A percentile compares a stretch with the other conserved stretches of the same genome.
phyloP scores from a whole-genome alignment of 2,113 vertebrate genomes.

The Chloropsis hardwickii region DNA sequence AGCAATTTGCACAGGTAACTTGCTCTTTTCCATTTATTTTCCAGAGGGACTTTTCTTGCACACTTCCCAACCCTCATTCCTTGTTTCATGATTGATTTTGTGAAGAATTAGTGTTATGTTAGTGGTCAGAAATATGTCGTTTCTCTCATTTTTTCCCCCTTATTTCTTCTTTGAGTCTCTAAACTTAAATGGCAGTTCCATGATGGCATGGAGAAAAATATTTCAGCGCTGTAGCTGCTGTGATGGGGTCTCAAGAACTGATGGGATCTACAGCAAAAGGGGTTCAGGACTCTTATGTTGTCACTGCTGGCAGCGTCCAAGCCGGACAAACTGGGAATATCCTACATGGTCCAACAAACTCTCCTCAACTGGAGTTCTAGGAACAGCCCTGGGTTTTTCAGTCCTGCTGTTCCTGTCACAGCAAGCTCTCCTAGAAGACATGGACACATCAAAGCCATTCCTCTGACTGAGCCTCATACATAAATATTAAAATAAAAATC shows the following conservation, averaged over 20 bases:
- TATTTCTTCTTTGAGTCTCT: neutral
- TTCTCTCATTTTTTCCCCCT: neutral
- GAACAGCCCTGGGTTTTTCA: neutral
- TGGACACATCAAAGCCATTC: neutral
- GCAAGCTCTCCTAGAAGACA: neutral
- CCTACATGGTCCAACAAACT: neutral
- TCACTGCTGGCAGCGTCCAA: neutral
- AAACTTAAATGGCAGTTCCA: neutral
- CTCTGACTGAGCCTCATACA: neutral
- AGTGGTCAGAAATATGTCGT: neutral
- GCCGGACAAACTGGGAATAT: neutral
- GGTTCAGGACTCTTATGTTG: neutral
- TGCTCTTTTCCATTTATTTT: neutral
- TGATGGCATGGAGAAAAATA: neutral
- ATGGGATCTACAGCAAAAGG: neutral
- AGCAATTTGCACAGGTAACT: neutral
- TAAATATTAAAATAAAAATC: neutral
- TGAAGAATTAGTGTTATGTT: neutral
- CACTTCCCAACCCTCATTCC: neutral
- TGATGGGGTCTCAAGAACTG: neutral
- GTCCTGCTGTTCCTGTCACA: neutral
- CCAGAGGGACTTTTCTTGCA: neutral
- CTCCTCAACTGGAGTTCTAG: neutral
- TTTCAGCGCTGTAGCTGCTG: neutral
- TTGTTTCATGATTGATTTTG: neutral